Percentiles rank a stretch among this genome's conserved stretches.
phyloP scores from a whole-genome alignment of 2,797 vertebrate species.

The Acipenser ruthenus region DNA sequence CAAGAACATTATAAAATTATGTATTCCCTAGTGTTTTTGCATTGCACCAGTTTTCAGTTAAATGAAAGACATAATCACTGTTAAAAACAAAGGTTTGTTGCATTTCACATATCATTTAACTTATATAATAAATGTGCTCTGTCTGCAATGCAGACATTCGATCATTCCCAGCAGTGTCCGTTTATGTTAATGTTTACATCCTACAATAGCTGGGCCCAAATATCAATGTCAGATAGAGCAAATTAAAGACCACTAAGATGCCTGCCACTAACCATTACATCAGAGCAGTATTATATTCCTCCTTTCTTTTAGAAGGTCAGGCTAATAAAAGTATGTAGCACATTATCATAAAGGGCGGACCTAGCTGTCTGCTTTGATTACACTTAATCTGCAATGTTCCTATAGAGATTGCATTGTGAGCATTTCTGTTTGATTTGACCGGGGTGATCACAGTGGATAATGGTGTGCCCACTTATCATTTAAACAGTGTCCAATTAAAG shows the following conservation, averaged over 20 bases:
- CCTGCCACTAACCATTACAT: slow-evolving; percentile 63
- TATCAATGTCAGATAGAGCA: slow-evolving; percentile 37
- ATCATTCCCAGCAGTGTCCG: slow-evolving; percentile 30
- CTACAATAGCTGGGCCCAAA: slow-evolving; percentile 28
- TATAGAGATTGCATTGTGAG: not conserved
- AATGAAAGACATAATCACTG: not conserved
- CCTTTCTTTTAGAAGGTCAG: slow-evolving; percentile 66
- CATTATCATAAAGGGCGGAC: slow-evolving; percentile 73
- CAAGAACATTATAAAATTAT: too few species aligned
- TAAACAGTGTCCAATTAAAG: too few species aligned
- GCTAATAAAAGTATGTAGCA: slow-evolving; percentile 65
- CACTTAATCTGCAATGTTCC: slow-evolving; percentile 44
- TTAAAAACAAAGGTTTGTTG: not conserved
- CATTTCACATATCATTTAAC: not conserved
- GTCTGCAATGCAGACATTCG: slow-evolving; percentile 19
- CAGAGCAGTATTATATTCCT: slow-evolving; percentile 46
- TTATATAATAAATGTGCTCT: not conserved
- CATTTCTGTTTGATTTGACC: not conserved
- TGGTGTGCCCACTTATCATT: not conserved
- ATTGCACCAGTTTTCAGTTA: too few species aligned
- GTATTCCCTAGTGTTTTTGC: too few species aligned
- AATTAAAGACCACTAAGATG: slow-evolving; percentile 53
- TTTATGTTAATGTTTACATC: slow-evolving; percentile 41
- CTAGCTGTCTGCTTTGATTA: slow-evolving; percentile 68
- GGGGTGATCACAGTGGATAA: too few species aligned